phyloP scores from a whole-genome alignment of 2,888 invertebrate species.

The Brachylomia viminalis region DNA sequence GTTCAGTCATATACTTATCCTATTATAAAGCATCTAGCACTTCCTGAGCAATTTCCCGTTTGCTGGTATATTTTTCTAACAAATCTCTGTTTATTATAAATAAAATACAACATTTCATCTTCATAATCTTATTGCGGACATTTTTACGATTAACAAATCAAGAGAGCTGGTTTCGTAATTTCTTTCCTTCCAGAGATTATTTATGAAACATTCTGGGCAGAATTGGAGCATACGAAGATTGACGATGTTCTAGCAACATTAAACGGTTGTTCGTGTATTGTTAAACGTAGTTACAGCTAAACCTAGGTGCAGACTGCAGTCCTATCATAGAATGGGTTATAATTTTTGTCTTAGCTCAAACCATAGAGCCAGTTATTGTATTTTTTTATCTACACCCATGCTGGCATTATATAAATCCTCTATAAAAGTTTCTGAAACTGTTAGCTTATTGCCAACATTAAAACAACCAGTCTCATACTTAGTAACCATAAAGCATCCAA shows the following conservation, averaged over 20 bases:
- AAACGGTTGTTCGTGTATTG: not conserved
- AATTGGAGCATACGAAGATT: conserved; percentile 27
- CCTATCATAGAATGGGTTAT: too few species aligned
- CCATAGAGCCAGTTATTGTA: too few species aligned
- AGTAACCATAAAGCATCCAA: too few species aligned
- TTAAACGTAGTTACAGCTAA: not conserved
- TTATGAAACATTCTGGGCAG: not conserved
- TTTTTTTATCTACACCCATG: too few species aligned
- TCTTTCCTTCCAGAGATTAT: conserved; percentile 1
- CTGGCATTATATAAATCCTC: too few species aligned
- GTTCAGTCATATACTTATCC: too few species aligned
- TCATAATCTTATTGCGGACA: conserved; percentile 18
- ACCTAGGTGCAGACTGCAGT: too few species aligned
- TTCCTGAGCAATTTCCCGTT: not conserved
- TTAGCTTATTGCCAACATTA: too few species aligned
- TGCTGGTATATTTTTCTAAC: conserved; percentile 2
- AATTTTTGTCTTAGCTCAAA: too few species aligned
- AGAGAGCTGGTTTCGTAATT: conserved; percentile 15
- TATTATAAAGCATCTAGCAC: too few species aligned
- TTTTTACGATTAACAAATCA: conserved; percentile 31
- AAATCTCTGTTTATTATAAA: conserved; percentile 20
- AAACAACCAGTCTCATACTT: too few species aligned
- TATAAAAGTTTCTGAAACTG: too few species aligned
- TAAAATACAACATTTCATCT: conserved; percentile 12
- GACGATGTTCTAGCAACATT: not conserved